Evolutionary conservation across 2,888 invertebrate genomes (phyloP), one percentile per base, ranked within the genome.

Genomic region (Perdita meconis): DNA sequence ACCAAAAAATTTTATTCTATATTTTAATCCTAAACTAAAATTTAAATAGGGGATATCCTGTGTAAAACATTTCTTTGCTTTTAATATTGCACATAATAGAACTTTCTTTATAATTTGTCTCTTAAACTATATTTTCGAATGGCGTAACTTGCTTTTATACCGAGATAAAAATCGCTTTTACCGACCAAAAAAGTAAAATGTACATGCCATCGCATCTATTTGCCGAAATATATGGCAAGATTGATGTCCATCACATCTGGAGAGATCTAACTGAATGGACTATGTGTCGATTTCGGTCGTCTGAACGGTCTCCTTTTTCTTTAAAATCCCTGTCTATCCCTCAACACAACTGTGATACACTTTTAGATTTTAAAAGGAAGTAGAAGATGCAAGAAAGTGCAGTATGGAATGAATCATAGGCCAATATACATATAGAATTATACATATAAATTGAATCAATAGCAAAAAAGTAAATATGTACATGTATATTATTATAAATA

Each of bases 261-360:
- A 36, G 24, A 65, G 57, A 67, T 77, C 78, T 67, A 73, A 80
- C 81, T 80, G 83, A 89, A 82, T 85, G 85, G 88, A 86, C 84
- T 86, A 81, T 47, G 69, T 78, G 76, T 79, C 78, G 83, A 81
- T 87, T 83, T 87, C 77, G 38, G 76, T 78, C 67, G 73, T 67
- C 74, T 64, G 75, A 79, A 82, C 40, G 80, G 69, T 82, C 75
- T 81, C 70, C 68, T 64, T 86, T 86, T 87, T 86, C 82, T 84
- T 82, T 86, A 83, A 86, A 86, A 64, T 78, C 84, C 86, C 81
- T 86, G 71, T 88, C 87, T 88, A 87, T 89, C 88, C 88, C 88
- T 87, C 88, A 90, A 91, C 88, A 91, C 89, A 92, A 91, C 92
- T 92, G 92, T 92, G 92, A 92, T 92, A 92, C 91, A 90, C 89